These are phyloP conservation scores for Scolopax bukidnonensis DNA, from an alignment of 2,797 vertebrate genomes.

Conservation along the genomic window DNA sequence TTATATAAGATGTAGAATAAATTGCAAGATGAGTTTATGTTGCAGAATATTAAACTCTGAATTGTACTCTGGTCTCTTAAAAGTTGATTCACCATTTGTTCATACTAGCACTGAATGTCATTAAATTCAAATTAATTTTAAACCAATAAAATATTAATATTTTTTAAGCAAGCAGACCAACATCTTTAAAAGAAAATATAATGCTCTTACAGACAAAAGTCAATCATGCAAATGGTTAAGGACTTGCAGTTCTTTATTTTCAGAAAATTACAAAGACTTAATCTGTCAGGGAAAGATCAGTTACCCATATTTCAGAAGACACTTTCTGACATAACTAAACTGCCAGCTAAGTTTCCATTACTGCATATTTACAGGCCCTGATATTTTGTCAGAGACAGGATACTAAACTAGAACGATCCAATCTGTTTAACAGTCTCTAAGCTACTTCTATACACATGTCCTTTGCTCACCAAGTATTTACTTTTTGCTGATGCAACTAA, in stretches of 20 bases:
- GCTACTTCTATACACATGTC: conserved; percentile 39
- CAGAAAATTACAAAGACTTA: background rate
- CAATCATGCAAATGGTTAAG: background rate
- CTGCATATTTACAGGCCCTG: background rate
- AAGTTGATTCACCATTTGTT: background rate
- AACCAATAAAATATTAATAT: background rate
- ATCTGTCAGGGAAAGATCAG: background rate
- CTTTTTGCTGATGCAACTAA: conserved; percentile 49
- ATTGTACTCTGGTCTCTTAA: background rate
- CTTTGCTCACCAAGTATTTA: conserved; percentile 43
- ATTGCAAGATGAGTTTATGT: background rate
- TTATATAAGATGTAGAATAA: background rate
- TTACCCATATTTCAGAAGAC: background rate
- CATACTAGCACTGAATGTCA: background rate
- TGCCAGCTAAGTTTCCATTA: conserved; percentile 17
- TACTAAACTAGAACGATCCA: conserved; percentile 32
- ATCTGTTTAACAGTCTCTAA: conserved; percentile 46
- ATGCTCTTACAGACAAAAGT: background rate
- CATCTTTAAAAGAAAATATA: background rate
- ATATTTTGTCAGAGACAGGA: conserved; percentile 25
- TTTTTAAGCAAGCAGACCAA: background rate
- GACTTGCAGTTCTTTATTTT: background rate
- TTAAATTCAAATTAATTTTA: background rate
- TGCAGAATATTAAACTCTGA: background rate
- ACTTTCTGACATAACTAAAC: conserved; percentile 7